These are phyloP conservation scores for Mustela nigripes DNA, from an alignment of 2,113 vertebrate genomes.

Conservation along the genomic window DNA sequence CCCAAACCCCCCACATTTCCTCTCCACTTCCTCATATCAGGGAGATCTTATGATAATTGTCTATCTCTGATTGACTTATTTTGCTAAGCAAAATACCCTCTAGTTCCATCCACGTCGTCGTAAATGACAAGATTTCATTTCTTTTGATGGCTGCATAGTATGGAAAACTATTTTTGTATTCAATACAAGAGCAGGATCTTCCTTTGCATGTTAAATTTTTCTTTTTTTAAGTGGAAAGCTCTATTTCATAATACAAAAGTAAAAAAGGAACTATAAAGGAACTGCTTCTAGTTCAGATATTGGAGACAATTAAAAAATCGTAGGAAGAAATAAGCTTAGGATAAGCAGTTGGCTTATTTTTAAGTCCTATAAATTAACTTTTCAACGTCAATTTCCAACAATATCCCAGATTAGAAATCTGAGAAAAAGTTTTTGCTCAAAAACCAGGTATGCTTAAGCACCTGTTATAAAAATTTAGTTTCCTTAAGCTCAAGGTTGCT, in stretches of 20 bases:
- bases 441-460: background rate
- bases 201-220: background rate
- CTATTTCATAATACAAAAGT: background rate
- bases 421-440: background rate
- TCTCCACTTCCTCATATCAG: too few relatives aligned
- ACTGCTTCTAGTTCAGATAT: background rate
- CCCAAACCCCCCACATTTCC: too few relatives aligned
- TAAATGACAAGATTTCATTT: too few relatives aligned
- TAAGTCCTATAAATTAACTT: slow-evolving; percentile 40
- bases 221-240: slow-evolving; percentile 5
- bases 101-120: too few relatives aligned
- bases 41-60: too few relatives aligned
- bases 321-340: background rate
- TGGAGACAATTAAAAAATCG: background rate
- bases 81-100: too few relatives aligned
- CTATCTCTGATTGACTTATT: too few relatives aligned
- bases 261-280: slow-evolving; percentile 15
- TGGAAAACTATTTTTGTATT: background rate
- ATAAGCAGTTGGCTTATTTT: background rate
- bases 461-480: background rate
- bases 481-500: background rate
- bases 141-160: too few relatives aligned
- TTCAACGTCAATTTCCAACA: slow-evolving; percentile 19
- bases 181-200: background rate
- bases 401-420: background rate